A percentile compares a stretch with the other conserved stretches of the same genome.
Evolutionary conservation across 1,140 invertebrate genomes (phyloP).

Genomic region (Laupala kohalensis): DNA sequence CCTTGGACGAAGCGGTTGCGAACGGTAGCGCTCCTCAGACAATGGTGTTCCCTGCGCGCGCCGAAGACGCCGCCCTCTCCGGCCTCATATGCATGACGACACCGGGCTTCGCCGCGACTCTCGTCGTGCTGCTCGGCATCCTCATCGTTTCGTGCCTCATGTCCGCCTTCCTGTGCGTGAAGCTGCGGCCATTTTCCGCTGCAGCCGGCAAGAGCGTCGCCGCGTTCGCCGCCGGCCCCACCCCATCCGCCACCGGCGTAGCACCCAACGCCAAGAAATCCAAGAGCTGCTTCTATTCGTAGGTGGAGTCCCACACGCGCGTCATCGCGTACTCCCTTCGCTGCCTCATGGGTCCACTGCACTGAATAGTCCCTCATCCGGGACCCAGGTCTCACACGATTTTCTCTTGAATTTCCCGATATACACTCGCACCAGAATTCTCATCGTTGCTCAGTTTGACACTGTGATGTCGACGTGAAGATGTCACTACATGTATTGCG

Average conservation of each 20-base stretch:
- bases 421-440: too few relatives aligned
- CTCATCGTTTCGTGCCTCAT: slow-evolving; percentile 69
- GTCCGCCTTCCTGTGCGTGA: slow-evolving; percentile 69
- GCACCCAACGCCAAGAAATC: slow-evolving; percentile 25
- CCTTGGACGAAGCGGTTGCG: slow-evolving; percentile 42
- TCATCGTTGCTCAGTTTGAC: too few relatives aligned
- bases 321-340: too few relatives aligned
- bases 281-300: slow-evolving; percentile 40
- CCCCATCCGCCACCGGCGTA: slow-evolving; percentile 11
- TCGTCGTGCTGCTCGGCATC: slow-evolving; percentile 65
- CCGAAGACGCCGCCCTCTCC: slow-evolving; percentile 29
- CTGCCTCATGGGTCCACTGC: too few relatives aligned
- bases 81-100: slow-evolving; percentile 84
- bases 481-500: too few relatives aligned
- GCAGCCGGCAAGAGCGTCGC: slow-evolving; percentile 39
- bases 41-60: slow-evolving; percentile 49
- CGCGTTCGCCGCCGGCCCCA: slow-evolving; percentile 29
- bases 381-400: not conserved
- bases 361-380: too few relatives aligned
- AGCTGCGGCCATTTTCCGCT: slow-evolving; percentile 51
- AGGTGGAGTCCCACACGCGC: too few relatives aligned
- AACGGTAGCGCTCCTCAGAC: slow-evolving; percentile 34
- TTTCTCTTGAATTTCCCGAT: not conserved
- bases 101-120: slow-evolving; percentile 70
- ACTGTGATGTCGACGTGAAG: too few relatives aligned